Evolutionary conservation across 2,797 vertebrate genomes (phyloP).

Genomic region (Gambusia yucatana): DNA sequence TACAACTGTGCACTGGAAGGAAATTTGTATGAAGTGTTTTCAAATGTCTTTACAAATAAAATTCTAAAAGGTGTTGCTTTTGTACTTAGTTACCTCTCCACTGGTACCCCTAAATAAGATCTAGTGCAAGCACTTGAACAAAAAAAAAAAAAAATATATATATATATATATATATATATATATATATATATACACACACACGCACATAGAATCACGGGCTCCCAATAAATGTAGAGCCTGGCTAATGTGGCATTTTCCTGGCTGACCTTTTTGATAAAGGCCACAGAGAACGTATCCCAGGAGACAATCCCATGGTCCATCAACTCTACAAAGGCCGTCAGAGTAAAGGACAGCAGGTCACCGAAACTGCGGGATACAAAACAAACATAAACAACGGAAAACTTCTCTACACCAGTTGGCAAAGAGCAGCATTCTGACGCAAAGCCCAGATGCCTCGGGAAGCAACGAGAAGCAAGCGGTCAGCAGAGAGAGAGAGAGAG

Average conservation of each 20-base stretch:
- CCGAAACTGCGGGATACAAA: conserved; percentile 91
- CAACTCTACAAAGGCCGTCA: conserved; percentile 98
- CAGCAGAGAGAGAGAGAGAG: conserved; percentile 40
- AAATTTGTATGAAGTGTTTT: neutral
- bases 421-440: conserved; percentile 43
- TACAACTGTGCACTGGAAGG: neutral
- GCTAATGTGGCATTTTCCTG: conserved; percentile 24
- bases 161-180: neutral
- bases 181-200: neutral
- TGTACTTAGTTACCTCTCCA: neutral
- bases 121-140: neutral
- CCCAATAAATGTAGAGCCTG: neutral
- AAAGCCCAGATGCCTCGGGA: conserved; percentile 57
- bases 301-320: conserved; percentile 99
- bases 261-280: conserved; percentile 98
- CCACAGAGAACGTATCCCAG: conserved; percentile 98
- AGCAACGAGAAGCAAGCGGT: conserved; percentile 40
- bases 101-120: neutral
- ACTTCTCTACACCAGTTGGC: conserved; percentile 60
- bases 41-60: neutral
- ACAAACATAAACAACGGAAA: conserved; percentile 70
- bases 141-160: neutral
- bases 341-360: conserved; percentile 96
- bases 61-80: neutral
- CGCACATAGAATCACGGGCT: neutral